phyloP scores from a whole-genome alignment of 2,113 vertebrate species.

The Zosterops pallidus region DNA sequence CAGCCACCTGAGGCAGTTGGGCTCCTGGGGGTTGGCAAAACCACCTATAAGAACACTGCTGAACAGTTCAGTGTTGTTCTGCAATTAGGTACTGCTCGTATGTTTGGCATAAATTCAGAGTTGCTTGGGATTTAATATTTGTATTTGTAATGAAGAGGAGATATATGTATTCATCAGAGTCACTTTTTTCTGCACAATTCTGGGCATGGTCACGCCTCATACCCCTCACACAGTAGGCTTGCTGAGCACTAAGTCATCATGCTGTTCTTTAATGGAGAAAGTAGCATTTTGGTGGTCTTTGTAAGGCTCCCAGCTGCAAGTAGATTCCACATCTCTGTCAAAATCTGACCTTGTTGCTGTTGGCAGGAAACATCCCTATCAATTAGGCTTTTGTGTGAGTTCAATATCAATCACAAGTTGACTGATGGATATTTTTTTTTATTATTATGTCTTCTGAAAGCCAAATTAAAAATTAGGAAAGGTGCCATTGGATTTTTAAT shows the following conservation, averaged over 20 bases:
- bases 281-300: not conserved
- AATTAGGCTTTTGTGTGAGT: not conserved
- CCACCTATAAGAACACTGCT: fast-evolving
- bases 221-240: not conserved
- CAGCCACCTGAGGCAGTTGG: not conserved
- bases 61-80: not conserved
- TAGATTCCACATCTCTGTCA: not conserved
- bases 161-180: not conserved
- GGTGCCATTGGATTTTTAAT: not conserved
- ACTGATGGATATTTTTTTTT: not conserved
- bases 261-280: not conserved
- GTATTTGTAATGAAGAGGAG: not conserved
- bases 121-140: not conserved
- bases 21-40: not conserved
- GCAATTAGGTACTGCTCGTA: not conserved
- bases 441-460: not conserved
- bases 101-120: not conserved
- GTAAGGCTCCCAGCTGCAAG: not conserved
- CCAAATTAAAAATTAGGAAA: not conserved
- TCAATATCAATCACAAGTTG: not conserved
- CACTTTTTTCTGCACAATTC: not conserved
- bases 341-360: not conserved
- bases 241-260: not conserved
- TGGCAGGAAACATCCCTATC: not conserved
- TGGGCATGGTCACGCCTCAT: not conserved